Percentiles rank a stretch among this genome's conserved stretches.
phyloP scores from a whole-genome alignment of 2,888 invertebrate genomes.

The Nemotelus nigrinus region DNA sequence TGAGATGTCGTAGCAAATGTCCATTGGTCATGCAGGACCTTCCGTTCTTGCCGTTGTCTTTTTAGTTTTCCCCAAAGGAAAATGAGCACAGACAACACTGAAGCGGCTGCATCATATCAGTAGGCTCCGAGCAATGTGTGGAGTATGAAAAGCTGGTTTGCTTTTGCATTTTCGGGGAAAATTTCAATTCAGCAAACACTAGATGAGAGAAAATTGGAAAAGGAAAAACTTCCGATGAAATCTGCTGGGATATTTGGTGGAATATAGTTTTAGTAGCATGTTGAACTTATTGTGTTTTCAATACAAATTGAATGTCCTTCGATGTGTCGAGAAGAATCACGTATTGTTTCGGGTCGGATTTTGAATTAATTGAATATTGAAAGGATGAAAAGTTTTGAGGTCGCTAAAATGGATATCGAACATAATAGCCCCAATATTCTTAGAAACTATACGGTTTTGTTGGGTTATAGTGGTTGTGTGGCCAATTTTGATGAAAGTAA shows the following conservation, averaged over 20 bases:
- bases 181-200: conserved; percentile 36
- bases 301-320: conserved; percentile 13
- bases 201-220: conserved; percentile 22
- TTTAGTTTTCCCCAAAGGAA: not conserved
- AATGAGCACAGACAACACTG: not conserved
- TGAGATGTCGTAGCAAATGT: not conserved
- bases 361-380: conserved; percentile 9
- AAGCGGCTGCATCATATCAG: too few relatives aligned
- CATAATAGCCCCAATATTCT: too few relatives aligned
- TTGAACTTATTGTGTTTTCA: not conserved
- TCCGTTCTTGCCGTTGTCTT: not conserved
- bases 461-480: too few relatives aligned
- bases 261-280: not conserved
- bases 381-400: not conserved
- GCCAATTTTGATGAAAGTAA: too few relatives aligned
- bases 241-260: not conserved
- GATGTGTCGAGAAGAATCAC: not conserved
- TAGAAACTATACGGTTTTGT: too few relatives aligned
- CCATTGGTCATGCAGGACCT: not conserved
- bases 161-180: conserved; percentile 2
- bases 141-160: too few relatives aligned
- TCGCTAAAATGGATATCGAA: too few relatives aligned
- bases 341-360: not conserved
- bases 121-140: too few relatives aligned
- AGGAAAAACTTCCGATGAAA: conserved; percentile 1